Evolutionary conservation across 2,888 invertebrate species (phyloP).

Genomic region (Bedellia somnulentella): DNA sequence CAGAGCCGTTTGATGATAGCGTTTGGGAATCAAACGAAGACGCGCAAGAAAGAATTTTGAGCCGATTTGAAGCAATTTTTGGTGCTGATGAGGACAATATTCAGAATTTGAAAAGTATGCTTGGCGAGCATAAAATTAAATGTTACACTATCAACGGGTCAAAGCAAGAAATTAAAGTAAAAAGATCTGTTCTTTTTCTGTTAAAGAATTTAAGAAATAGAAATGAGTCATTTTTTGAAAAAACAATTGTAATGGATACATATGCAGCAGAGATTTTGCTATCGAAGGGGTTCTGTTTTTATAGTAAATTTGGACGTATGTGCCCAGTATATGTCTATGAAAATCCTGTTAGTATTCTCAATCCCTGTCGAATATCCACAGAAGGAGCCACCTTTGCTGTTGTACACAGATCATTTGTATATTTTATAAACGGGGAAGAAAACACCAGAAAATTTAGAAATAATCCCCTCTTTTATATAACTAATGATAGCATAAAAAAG

Average conservation of each 20-base stretch:
- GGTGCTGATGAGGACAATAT: conserved; percentile 44
- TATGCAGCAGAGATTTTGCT: conserved; percentile 62
- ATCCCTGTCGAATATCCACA: conserved; percentile 47
- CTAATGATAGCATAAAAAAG: conserved; percentile 26
- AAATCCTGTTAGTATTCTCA: conserved; percentile 38
- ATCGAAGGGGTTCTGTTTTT: conserved; percentile 58
- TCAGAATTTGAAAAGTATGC: conserved; percentile 27
- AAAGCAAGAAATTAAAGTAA: conserved; percentile 25
- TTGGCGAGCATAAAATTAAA: conserved; percentile 42
- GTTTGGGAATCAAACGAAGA: conserved; percentile 53
- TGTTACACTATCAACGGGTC: conserved; percentile 37
- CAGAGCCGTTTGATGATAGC: conserved; percentile 42
- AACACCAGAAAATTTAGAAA: conserved; percentile 48
- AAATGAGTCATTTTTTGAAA: conserved; percentile 56
- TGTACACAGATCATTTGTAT: conserved; percentile 61
- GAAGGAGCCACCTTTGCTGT: conserved; percentile 49
- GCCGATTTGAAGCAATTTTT: conserved; percentile 40
- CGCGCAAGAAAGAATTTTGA: conserved; percentile 39
- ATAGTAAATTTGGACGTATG: conserved; percentile 64
- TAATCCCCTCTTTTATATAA: conserved; percentile 60
- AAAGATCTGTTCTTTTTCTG: conserved; percentile 21
- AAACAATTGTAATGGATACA: conserved; percentile 48
- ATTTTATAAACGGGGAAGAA: conserved; percentile 55
- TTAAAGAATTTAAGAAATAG: conserved; percentile 34
- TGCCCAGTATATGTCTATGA: conserved; percentile 66